A percentile compares a stretch with the other conserved stretches of the same genome.
Evolutionary conservation across 2,113 vertebrate genomes (phyloP).

Genomic region (Oreocharis arfaki): DNA sequence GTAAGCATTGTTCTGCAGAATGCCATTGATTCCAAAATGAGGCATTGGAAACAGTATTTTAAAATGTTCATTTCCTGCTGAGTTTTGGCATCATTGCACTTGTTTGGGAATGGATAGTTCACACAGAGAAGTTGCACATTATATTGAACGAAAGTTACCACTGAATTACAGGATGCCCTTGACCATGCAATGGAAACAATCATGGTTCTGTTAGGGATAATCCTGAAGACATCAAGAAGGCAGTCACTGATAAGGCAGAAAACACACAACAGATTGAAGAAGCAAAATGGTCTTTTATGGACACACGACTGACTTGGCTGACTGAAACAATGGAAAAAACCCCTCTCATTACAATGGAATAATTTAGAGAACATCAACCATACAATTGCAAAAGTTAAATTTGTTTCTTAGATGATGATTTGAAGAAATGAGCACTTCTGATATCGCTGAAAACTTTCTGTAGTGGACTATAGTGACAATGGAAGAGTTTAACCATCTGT

Average conservation of each 20-base stretch:
- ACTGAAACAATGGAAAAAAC: not conserved
- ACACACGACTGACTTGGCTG: not conserved
- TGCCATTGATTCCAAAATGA: not conserved
- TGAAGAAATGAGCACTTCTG: not conserved
- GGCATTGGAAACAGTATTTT: not conserved
- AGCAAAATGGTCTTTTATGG: not conserved
- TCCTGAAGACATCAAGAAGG: not conserved
- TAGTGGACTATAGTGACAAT: not conserved
- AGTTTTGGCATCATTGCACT: not conserved
- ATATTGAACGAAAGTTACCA: not conserved
- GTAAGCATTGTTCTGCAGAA: not conserved
- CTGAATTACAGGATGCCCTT: not conserved
- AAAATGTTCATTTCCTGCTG: not conserved
- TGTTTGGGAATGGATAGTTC: not conserved
- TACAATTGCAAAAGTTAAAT: not conserved
- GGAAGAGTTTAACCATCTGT: not conserved
- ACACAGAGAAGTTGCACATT: not conserved
- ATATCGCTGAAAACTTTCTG: not conserved
- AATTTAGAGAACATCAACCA: not conserved
- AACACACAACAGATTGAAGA: not conserved
- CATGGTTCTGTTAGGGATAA: not conserved
- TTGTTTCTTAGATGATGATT: not conserved
- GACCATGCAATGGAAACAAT: not conserved
- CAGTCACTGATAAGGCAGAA: not conserved
- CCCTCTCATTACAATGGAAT: not conserved